phyloP scores from a whole-genome alignment of 2,797 vertebrate genomes.

The Falco biarmicus region DNA sequence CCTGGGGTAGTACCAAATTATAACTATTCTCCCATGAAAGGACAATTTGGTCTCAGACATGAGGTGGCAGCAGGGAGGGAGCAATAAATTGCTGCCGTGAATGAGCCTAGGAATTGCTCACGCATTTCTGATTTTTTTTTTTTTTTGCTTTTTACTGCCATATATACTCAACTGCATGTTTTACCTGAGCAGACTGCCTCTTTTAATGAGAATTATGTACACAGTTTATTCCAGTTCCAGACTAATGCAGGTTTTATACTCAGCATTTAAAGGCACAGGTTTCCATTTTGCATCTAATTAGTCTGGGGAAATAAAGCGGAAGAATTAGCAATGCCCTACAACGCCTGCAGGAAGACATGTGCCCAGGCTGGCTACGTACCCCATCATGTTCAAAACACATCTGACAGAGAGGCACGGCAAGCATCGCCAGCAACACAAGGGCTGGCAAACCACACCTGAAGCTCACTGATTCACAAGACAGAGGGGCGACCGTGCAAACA shows the following conservation, averaged over 20 bases:
- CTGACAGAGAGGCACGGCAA: not conserved
- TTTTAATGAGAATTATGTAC: not conserved
- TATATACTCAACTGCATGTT: not conserved
- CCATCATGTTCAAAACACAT: not conserved
- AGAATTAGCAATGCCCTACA: not conserved
- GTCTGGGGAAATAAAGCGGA: not conserved
- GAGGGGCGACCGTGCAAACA: not conserved
- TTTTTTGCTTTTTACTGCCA: not conserved
- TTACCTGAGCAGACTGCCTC: not conserved
- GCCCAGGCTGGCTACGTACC: not conserved
- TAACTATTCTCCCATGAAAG: not conserved
- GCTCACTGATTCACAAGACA: not conserved
- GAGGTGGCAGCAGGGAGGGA: not conserved
- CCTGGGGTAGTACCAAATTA: not conserved
- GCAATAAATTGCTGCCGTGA: not conserved
- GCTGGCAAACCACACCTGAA: not conserved
- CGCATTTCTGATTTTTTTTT: not conserved
- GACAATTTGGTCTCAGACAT: accelerated
- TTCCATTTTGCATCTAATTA: not conserved
- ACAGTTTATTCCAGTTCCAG: not conserved
- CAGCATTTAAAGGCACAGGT: not conserved
- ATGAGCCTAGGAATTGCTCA: not conserved
- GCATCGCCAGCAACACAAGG: not conserved
- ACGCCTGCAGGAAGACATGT: not conserved
- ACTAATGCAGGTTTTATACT: not conserved